These are phyloP conservation scores for Ptyas mucosa DNA, from an alignment of 2,113 vertebrate genomes.

Conservation along the genomic window DNA sequence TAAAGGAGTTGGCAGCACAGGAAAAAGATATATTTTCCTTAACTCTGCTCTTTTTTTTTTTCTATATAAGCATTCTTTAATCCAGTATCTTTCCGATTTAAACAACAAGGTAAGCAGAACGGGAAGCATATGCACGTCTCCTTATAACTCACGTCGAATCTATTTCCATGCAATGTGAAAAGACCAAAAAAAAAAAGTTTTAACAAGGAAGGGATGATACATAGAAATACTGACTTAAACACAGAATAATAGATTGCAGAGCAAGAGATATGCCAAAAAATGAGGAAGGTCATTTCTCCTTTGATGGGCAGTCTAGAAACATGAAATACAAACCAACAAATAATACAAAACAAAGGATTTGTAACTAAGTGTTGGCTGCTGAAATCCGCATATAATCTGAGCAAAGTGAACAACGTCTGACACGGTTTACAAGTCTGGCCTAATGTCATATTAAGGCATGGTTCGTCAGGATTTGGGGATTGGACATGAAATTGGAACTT, in stretches of 20 bases:
- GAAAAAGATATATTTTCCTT: neutral
- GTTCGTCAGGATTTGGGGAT: neutral
- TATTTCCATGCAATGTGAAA: neutral
- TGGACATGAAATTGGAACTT: neutral
- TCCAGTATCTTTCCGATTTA: neutral
- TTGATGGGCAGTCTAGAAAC: too few relatives aligned
- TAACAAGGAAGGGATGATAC: neutral
- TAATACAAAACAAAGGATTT: neutral
- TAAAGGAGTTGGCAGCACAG: slow-evolving; percentile 33
- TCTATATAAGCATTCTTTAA: neutral
- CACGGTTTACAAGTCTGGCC: neutral
- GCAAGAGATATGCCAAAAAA: neutral
- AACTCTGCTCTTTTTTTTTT: too few relatives aligned
- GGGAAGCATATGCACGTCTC: neutral
- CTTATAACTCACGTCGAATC: neutral
- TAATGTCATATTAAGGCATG: neutral
- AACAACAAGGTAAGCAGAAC: too few relatives aligned
- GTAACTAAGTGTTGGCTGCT: neutral
- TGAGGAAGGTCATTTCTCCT: neutral
- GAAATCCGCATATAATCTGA: neutral
- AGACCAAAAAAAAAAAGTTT: neutral
- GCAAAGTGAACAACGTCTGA: neutral
- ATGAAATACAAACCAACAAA: too few relatives aligned
- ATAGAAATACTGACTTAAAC: neutral
- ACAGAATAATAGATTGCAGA: neutral